These are phyloP conservation scores for Aphelinus atriplicis DNA, from an alignment of 1,140 invertebrate species.

Conservation along the genomic window DNA sequence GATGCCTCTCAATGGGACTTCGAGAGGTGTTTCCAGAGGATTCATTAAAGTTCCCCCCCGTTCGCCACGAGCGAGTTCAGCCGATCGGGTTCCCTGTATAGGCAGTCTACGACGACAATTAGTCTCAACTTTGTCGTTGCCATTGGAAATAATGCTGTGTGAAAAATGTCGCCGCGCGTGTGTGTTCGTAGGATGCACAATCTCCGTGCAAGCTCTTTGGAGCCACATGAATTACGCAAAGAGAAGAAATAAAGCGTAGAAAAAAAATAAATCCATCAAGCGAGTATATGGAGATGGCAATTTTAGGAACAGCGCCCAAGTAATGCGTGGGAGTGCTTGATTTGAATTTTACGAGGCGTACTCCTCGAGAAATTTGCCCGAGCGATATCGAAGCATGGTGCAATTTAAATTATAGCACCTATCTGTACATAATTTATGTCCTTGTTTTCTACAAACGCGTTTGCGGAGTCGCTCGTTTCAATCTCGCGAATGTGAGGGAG, in stretches of 20 bases:
- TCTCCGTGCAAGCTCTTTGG: no score
- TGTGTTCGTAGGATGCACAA: no score
- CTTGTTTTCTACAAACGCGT: conserved; percentile 57
- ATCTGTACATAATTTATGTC: conserved; percentile 65
- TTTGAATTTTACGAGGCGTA: conserved; percentile 63
- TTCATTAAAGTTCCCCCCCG: no score
- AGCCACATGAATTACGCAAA: conserved; percentile 15
- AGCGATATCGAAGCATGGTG: conserved; percentile 53
- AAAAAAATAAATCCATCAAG: conserved; percentile 38
- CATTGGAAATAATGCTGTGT: no score
- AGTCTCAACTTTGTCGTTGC: no score
- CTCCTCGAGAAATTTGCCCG: conserved; percentile 36
- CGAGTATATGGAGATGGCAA: conserved; percentile 29
- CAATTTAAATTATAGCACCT: conserved; percentile 65
- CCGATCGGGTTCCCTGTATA: no score
- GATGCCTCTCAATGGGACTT: no score
- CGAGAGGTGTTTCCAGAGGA: no score
- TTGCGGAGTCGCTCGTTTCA: not conserved
- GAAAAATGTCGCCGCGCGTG: no score
- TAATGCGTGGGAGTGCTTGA: conserved; percentile 50
- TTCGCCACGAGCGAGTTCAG: no score
- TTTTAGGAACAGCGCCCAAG: conserved; percentile 28
- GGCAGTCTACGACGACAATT: no score
- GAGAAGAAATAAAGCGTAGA: not conserved
- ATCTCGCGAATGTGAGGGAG: conserved; percentile 3